Base-by-base conservation (phyloP, 2,113 vertebrate genomes). In the Dipodomys stephensi region DNA sequence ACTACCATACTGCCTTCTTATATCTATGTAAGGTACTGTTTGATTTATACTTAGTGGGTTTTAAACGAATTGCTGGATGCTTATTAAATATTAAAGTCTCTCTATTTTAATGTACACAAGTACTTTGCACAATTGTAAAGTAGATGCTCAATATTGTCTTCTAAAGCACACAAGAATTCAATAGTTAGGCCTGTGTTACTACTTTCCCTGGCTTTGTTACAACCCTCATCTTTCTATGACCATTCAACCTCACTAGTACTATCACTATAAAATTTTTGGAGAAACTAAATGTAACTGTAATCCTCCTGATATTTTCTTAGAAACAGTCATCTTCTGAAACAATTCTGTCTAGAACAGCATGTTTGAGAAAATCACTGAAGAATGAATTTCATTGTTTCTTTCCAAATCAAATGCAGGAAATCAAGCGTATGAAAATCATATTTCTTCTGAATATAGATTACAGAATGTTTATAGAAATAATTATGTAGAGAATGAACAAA, bases 401-500 rank as follows among this genome's bases (percentile, higher is more conserved):
- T 81, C 68, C 19, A 96, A 94, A 96, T 97, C 69, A 87, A 95
- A 95, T 94, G 92, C 83, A 95, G 35, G 79, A 97, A 96, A 96
- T 95, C 92, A 95, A 93, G 90, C 87, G 85, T 83, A 80, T 86
- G 82, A 95, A 97, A 97, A 97, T 96, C 19, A 69, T 30, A 93
- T 95, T 90, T 35, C 28, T 79, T 93, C 92, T 93, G 92, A 96
- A 95, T 96, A 72, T 92, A 95, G 93, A 96, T 96, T 94, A 90
- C 90, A 85, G 95, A 90, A 95, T 96, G 78, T 95, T 97, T 96
- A 87, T 91, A 82, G 82, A 95, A 96, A 95, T 96, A 95, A 97
- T 97, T 97, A 96, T 62, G 82, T 85, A 81, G 67, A 94, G 67
- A 93, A 94, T 94, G 96, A 96, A 95, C 89, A 95, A 94, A 91